A percentile compares a stretch with the other conserved stretches of the same genome.
Evolutionary conservation across 2,113 vertebrate genomes (phyloP).

Genomic region (Psettodes erumei): DNA sequence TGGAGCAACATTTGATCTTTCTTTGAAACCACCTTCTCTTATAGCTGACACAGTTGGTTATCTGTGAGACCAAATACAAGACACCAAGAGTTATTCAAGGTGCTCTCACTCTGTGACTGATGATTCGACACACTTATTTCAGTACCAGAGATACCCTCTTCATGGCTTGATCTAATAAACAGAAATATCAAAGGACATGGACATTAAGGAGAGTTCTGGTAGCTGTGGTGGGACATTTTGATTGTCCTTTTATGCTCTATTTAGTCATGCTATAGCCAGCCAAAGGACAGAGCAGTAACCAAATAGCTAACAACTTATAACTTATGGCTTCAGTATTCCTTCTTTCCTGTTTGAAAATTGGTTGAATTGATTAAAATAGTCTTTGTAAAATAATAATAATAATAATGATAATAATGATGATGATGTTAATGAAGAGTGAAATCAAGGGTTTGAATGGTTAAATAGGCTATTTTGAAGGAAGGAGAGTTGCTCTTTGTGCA

Average conservation of each 20-base stretch:
- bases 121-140: background rate
- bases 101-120: background rate
- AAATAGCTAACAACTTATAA: too few species aligned
- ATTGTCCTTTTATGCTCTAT: background rate
- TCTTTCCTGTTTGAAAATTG: too few species aligned
- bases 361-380: background rate
- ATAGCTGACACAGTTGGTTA: background rate
- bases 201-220: background rate
- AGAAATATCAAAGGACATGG: background rate
- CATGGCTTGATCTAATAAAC: background rate
- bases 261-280: background rate
- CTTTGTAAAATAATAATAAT: too few species aligned
- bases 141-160: background rate
- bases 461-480: too few species aligned
- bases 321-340: background rate
- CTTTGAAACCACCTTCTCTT: too few species aligned
- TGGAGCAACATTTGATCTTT: too few species aligned
- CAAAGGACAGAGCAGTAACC: too few species aligned
- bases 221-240: background rate
- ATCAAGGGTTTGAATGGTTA: too few species aligned
- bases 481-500: too few species aligned
- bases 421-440: too few species aligned
- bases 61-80: background rate
- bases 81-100: background rate
- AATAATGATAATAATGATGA: too few species aligned